Base-by-base conservation (phyloP, 2,888 invertebrate genomes). In the Acronicta alni region DNA sequence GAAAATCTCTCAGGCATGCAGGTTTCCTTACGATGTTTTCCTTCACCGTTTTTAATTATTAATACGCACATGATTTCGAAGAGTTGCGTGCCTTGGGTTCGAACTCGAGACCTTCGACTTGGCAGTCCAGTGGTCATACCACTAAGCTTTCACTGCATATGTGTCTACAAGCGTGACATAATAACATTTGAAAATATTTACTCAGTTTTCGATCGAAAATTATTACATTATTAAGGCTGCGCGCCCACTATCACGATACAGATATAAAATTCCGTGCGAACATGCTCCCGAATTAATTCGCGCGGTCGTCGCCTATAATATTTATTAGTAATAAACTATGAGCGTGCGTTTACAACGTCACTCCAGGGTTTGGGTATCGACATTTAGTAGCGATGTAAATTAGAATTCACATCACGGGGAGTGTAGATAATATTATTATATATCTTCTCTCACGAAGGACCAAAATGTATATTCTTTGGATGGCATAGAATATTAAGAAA, bases 291-390 rank as follows among this genome's bases (percentile, higher is more conserved):
- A 80, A 82, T 85, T 83, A 85, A 85, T 85, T 84, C 64, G 65
- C 72, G 59, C 70, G 66, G 20, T 79, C 76, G 76, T 78, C 62
- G 67, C 48, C 55, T 47, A 74, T 75, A 72, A 83, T 85, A 82
- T 86, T 86, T 86, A 86, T 85, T 83, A 77, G 79, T 75, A 66
- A 82, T 84, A 84, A 84, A 85, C 77, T 74, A 74, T 83, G 77
- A 81, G 74, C 72, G 72, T 72, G 64, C 72, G 58, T 77, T 82
- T 77, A 80, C 72, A 74, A 68, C 70, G 45, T 67, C 64, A 75
- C 74, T 63, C 62, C 47, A 53, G 16, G 15, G 17, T 65, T 77
- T 73, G 60, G 70, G 53, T 67, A 55, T 54, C 48, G 39, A 38
- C 20, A 42, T 8, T 42, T n/a, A 42, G 1, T 42, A 20, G 42